Evolutionary conservation across 2,113 vertebrate species (phyloP), one percentile per base, ranked within the genome.

Genomic region (Phaethon lepturus): DNA sequence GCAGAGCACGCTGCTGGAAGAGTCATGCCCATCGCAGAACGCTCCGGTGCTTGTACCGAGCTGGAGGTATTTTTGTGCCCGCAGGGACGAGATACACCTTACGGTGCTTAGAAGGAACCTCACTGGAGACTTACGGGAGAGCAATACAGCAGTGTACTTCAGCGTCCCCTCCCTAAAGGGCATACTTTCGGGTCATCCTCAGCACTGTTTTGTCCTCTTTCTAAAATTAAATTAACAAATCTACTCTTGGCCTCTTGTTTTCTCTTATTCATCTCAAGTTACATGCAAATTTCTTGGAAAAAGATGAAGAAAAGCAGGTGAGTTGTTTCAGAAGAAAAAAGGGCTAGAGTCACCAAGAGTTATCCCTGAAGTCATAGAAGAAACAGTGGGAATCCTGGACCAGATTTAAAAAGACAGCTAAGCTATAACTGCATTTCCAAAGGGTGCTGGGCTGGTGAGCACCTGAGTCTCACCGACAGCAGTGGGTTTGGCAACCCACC

Each of bases 271-370:
- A 91, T 90, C 76, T 95, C 88, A 72, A 87, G 80, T 73, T 86
- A 56, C 62, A 75, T 14, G 31, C 73, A 84, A 56, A 77, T 95
- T 95, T 87, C 52, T 81, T 86, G 73, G 95, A 73, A 93, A 88
- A 94, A 28, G 58, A 66, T 73, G 64, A 74, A 89, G 91, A 92
- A 89, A 95, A 96, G 80, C 68, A 95, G 86, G 86, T 93, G 94
- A 96, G 90, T 94, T 90, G 95, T 94, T 94, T 80, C 85, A 86
- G 72, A 66, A 62, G 28, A 35, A 93, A 77, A 96, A 86, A 44
- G 24, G 1, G 15, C 38, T 64, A 28, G 29, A 84, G 17, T 26
- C 56, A 71, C 9, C 42, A 29, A 47, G 72, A 83, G 45, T 63
- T 87, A 67, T 71, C 64, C 77, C 47, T 81, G 73, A 55, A 92